Evolutionary conservation across 1,140 invertebrate genomes (phyloP).

Genomic region (Scaptomyza graminum): DNA sequence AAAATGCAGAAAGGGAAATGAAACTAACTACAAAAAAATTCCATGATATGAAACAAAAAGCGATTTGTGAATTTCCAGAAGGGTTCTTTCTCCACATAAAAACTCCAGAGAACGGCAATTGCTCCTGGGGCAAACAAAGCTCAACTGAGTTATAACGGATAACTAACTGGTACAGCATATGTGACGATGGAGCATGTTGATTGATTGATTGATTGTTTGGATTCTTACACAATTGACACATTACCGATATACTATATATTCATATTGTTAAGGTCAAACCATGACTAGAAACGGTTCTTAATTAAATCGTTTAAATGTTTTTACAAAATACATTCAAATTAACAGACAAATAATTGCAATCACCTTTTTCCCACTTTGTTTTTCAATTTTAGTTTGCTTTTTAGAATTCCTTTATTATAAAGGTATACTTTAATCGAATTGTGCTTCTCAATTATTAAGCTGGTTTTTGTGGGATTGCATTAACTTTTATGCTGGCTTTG

Average conservation of each 20-base stretch:
- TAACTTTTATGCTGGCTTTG: slow-evolving; percentile 3
- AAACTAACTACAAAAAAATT: background rate
- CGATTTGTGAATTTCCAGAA: slow-evolving; percentile 35
- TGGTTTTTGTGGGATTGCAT: background rate
- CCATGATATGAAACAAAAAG: slow-evolving; percentile 12
- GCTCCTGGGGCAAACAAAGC: background rate
- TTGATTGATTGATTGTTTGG: background rate
- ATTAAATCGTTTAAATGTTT: too few species aligned
- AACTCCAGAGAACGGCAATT: slow-evolving; percentile 1
- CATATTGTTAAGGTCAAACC: too few species aligned
- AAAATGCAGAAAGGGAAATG: slow-evolving; percentile 2
- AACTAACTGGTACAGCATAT: background rate
- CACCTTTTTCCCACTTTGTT: too few species aligned
- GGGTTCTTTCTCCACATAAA: slow-evolving; percentile 17
- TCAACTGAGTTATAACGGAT: background rate
- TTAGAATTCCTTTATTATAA: too few species aligned
- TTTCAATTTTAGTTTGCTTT: too few species aligned
- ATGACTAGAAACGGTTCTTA: too few species aligned
- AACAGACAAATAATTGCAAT: too few species aligned
- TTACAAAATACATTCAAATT: too few species aligned
- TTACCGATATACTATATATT: too few species aligned
- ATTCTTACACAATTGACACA: background rate
- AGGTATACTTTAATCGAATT: too few species aligned
- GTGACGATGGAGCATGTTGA: background rate
- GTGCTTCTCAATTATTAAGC: too few species aligned